Conservation (phyloP, 2,888 invertebrate species). For the Volucella zonaria region DNA sequence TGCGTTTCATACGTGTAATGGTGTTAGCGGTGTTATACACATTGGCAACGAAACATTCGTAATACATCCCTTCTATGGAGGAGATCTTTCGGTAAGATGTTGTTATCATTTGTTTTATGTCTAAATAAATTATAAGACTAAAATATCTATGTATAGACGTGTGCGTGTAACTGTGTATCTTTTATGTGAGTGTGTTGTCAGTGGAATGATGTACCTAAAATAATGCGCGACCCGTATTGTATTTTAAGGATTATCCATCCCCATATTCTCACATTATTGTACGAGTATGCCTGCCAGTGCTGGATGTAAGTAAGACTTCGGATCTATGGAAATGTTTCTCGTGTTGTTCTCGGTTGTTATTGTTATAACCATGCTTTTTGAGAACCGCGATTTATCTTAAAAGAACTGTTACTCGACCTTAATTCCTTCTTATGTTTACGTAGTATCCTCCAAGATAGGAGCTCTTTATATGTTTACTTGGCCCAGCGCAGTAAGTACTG, state of each 20-base stretch:
- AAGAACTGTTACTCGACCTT: neutral
- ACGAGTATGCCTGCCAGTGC: neutral
- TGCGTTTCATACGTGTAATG: slow-evolving; percentile 98
- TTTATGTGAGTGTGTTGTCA: neutral
- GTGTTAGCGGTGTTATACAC: slow-evolving; percentile 98
- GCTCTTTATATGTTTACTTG: slow-evolving; percentile 32
- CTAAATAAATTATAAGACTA: slow-evolving; percentile 56
- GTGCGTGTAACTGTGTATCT: neutral
- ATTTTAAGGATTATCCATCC: slow-evolving; percentile 45
- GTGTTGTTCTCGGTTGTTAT: neutral
- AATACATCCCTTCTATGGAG: slow-evolving; percentile 98
- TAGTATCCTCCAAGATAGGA: neutral
- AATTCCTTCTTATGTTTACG: slow-evolving; percentile 17
- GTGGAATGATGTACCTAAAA: slow-evolving; percentile 5
- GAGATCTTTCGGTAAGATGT: slow-evolving; percentile 95
- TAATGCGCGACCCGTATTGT: slow-evolving; percentile 35
- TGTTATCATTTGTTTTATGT: slow-evolving; percentile 68
- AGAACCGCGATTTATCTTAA: slow-evolving; percentile 31
- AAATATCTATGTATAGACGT: neutral
- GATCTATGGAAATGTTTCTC: neutral
- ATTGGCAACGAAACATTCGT: slow-evolving; percentile 99
- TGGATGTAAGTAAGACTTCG: too few species aligned
- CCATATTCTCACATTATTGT: slow-evolving; percentile 28
- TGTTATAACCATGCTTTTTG: neutral
- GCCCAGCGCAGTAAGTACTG: neutral